These are phyloP conservation scores for Leucophenga maculata DNA, from an alignment of 2,888 invertebrate species.

Conservation along the genomic window DNA sequence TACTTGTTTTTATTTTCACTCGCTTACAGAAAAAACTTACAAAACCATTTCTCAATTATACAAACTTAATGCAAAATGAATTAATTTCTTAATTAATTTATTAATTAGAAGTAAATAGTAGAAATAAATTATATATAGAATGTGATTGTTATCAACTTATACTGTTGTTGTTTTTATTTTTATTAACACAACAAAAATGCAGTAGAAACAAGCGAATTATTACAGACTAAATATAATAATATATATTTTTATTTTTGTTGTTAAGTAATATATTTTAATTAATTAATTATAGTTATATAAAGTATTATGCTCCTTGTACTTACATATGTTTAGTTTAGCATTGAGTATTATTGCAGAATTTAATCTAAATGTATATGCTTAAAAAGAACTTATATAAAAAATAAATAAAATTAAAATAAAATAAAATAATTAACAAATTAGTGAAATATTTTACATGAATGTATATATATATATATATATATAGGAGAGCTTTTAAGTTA, in stretches of 20 bases:
- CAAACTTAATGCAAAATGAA: conserved; percentile 16
- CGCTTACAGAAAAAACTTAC: conserved; percentile 8
- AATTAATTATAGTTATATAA: conserved; percentile 33
- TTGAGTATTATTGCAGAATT: not conserved
- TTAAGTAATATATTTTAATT: conserved; percentile 34
- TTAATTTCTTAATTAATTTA: not conserved
- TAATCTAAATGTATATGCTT: too few relatives aligned
- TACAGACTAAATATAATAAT: conserved; percentile 49
- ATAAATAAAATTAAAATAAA: not conserved
- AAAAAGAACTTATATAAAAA: not conserved
- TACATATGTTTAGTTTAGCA: not conserved
- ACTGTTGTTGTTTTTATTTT: not conserved
- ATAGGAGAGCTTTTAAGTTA: too few relatives aligned
- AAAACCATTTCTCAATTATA: conserved; percentile 26
- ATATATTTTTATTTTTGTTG: too few relatives aligned
- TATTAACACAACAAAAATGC: conserved; percentile 21
- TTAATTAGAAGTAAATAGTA: not conserved
- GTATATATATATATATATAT: too few relatives aligned
- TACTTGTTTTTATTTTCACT: conserved; percentile 31
- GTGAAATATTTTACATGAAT: conserved; percentile 11
- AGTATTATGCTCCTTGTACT: conserved; percentile 17
- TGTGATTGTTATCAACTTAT: not conserved
- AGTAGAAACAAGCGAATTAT: conserved; percentile 43
- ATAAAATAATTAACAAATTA: not conserved
- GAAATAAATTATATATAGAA: not conserved